These are phyloP conservation scores for Bucorvus abyssinicus DNA, from an alignment of 2,797 vertebrate genomes.

Conservation along the genomic window DNA sequence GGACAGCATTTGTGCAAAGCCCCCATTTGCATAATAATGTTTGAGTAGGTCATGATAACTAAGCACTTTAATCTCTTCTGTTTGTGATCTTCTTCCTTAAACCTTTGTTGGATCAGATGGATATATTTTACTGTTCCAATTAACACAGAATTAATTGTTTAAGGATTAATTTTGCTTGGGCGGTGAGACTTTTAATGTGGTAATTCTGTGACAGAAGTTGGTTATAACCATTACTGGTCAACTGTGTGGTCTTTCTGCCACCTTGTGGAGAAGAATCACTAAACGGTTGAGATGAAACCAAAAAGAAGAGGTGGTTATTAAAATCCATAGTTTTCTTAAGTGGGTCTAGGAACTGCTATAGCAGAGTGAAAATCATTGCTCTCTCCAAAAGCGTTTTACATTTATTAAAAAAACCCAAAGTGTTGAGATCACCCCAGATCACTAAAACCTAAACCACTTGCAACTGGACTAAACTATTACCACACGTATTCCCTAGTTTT, in stretches of 20 bases:
- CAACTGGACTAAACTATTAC: not conserved
- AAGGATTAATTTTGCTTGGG: not conserved
- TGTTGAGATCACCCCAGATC: not conserved
- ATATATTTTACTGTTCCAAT: not conserved
- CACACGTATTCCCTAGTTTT: not conserved
- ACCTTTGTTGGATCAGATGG: not conserved
- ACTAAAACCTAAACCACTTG: not conserved
- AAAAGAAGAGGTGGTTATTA: not conserved
- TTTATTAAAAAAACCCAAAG: not conserved
- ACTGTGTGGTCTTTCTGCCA: conserved; percentile 78
- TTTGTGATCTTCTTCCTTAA: not conserved
- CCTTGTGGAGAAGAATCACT: conserved; percentile 76
- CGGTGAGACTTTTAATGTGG: not conserved
- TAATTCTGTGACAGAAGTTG: not conserved
- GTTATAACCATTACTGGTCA: conserved; percentile 13
- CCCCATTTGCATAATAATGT: conserved; percentile 13
- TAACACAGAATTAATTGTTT: not conserved
- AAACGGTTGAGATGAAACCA: conserved; percentile 20
- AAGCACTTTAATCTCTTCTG: conserved; percentile 32
- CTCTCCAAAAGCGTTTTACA: not conserved
- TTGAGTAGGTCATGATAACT: conserved; percentile 26
- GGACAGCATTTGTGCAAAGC: not conserved
- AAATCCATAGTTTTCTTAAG: not conserved
- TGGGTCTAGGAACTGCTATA: not conserved
- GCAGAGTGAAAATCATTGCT: not conserved